phyloP scores from a whole-genome alignment of 2,797 vertebrate species.

The Darevskia mixta region DNA sequence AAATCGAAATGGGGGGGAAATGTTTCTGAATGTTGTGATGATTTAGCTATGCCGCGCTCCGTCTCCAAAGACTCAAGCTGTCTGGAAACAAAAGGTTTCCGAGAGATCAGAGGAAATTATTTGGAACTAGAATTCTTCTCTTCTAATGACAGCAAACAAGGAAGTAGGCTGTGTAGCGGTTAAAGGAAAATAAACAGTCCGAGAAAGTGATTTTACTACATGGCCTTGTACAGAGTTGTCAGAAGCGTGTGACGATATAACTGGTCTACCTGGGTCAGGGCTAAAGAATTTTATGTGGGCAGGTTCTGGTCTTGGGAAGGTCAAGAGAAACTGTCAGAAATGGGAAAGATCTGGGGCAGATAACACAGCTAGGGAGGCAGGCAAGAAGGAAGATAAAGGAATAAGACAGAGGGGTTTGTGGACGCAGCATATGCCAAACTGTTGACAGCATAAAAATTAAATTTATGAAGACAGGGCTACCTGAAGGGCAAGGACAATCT shows the following conservation, averaged over 20 bases:
- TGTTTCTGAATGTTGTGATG: conserved; percentile 15
- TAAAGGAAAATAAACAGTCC: neutral
- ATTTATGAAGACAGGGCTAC: no score
- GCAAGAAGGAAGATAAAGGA: neutral
- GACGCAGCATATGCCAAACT: neutral
- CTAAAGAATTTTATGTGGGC: no score
- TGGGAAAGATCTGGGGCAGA: neutral
- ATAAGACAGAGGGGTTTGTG: neutral
- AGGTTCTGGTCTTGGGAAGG: neutral
- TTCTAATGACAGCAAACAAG: neutral
- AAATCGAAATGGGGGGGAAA: neutral
- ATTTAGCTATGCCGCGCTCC: neutral
- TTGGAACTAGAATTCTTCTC: neutral
- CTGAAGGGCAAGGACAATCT: no score
- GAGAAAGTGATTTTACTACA: neutral
- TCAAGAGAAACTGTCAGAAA: neutral
- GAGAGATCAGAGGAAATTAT: neutral
- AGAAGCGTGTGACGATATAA: neutral
- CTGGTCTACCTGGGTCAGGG: neutral
- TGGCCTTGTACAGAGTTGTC: no score
- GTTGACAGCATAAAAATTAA: neutral
- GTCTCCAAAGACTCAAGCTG: neutral
- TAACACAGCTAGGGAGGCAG: no score
- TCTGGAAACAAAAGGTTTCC: conserved; percentile 4
- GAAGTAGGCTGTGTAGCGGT: neutral